Evolutionary conservation across 1,140 invertebrate genomes (phyloP).

Genomic region (Lepeophtheirus salmonis): DNA sequence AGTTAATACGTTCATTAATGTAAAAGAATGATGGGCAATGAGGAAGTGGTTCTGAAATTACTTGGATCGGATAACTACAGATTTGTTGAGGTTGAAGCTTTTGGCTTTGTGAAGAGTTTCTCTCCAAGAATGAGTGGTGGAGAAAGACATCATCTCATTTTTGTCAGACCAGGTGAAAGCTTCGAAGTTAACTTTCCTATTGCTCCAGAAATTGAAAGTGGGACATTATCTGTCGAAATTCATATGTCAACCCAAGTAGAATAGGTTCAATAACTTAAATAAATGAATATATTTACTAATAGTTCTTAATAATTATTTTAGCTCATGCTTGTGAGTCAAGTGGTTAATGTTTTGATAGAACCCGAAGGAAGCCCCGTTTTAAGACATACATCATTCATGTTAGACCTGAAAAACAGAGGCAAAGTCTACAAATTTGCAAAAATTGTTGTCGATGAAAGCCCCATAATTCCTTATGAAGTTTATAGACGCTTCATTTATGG

Average conservation of each 20-base stretch:
- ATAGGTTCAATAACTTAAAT: no score
- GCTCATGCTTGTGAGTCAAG: slow-evolving; percentile 17
- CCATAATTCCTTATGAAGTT: slow-evolving; percentile 35
- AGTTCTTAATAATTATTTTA: no score
- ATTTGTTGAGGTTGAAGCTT: slow-evolving; percentile 36
- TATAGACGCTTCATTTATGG: slow-evolving; percentile 38
- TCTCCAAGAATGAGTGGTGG: slow-evolving; percentile 27
- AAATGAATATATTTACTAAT: not conserved
- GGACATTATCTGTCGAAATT: slow-evolving; percentile 32
- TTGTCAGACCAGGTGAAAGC: slow-evolving; percentile 25
- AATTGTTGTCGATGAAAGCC: slow-evolving; percentile 37
- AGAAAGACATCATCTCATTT: slow-evolving; percentile 33
- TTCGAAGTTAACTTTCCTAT: slow-evolving; percentile 28
- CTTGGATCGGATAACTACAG: slow-evolving; percentile 31
- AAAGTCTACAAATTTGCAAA: slow-evolving; percentile 36
- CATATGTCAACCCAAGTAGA: slow-evolving; percentile 34
- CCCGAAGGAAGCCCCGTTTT: slow-evolving; percentile 38
- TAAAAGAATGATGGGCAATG: slow-evolving; percentile 17
- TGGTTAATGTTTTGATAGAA: slow-evolving; percentile 23
- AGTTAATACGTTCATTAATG: no score
- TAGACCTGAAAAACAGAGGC: slow-evolving; percentile 38
- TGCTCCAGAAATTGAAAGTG: slow-evolving; percentile 25
- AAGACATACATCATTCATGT: slow-evolving; percentile 37
- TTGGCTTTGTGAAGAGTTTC: slow-evolving; percentile 36
- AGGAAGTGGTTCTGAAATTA: slow-evolving; percentile 29